Evolutionary conservation across 2,888 invertebrate genomes (phyloP), one percentile per base, ranked within the genome.

Genomic region (Parascotia fuliginaria): DNA sequence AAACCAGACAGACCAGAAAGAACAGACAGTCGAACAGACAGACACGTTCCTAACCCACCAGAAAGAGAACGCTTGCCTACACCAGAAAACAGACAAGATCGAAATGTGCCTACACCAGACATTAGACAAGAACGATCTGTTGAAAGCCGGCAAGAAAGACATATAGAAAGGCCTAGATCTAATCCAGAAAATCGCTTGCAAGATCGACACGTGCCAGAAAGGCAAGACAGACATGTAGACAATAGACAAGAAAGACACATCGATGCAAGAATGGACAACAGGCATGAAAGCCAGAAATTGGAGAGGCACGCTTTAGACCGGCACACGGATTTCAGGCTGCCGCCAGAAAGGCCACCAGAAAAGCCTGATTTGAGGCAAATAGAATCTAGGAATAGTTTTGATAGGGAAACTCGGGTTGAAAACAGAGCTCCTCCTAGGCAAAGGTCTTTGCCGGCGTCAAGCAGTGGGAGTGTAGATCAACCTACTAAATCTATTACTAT

Each of bases 401-500:
- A 66, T 60, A 70, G 53, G 19, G 78, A 78, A 33, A 63, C 65
- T 22, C 80, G 82, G 42, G 55, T 70, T 3, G 89, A 87, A 5
- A 81, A 52, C 55, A 73, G 87, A 36, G 89, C 85, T 0, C 92
- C 92, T 0, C 87, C 89, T 0, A 73, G 92, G 28, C 92, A 92
- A 34, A 76, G 91, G 40, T 92, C 91, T 1, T 58, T 91, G 48
- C 89, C 89, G 0, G 77, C 89, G 0, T 77, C 85, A 0, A 88
- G 84, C 0, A 85, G 83, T 50, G 81, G 82, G 0, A 79, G 79
- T 39, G 60, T 83, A 0, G 89, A 90, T 24, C 84, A 87, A 32
- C 93, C 93, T 0, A 90, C 93, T 0, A 94, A 94, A 43, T 94
- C 94, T 0, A 93, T 85, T 2, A 94, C 94, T 0, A 93, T 93